These are phyloP conservation scores for Lucinisca nassula DNA, from an alignment of 2,888 invertebrate genomes.

Conservation along the genomic window DNA sequence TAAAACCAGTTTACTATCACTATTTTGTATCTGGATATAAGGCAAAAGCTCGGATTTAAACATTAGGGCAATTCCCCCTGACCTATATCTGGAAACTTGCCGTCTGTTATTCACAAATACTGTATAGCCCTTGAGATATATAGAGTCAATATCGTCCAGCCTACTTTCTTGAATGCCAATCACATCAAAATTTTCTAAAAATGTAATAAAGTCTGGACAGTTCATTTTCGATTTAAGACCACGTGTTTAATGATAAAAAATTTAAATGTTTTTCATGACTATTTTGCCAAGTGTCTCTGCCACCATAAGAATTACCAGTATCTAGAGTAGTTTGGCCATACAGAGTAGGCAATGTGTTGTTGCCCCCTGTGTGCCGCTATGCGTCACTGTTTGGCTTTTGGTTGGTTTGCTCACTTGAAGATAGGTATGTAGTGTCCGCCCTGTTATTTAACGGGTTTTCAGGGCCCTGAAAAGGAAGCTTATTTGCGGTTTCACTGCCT, in stretches of 20 bases:
- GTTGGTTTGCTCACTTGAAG: too few relatives aligned
- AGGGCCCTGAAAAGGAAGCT: too few relatives aligned
- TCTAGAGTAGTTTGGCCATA: background rate
- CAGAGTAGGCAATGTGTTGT: background rate
- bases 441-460: too few relatives aligned
- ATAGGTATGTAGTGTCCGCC: too few relatives aligned
- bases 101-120: background rate
- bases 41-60: background rate
- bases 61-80: constrained; percentile 5
- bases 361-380: background rate
- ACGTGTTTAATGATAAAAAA: background rate
- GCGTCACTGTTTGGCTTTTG: too few relatives aligned
- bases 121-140: background rate
- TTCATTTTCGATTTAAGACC: background rate
- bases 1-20: constrained; percentile 1
- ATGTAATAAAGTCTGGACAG: background rate
- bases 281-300: background rate
- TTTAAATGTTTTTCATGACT: background rate
- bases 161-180: constrained; percentile 11
- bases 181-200: background rate
- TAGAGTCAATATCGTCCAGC: background rate
- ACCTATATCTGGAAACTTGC: background rate
- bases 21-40: background rate
- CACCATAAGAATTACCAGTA: background rate
- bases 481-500: too few relatives aligned